Evolutionary conservation across 2,797 vertebrate species (phyloP).

Genomic region (Oryzias sinensis): DNA sequence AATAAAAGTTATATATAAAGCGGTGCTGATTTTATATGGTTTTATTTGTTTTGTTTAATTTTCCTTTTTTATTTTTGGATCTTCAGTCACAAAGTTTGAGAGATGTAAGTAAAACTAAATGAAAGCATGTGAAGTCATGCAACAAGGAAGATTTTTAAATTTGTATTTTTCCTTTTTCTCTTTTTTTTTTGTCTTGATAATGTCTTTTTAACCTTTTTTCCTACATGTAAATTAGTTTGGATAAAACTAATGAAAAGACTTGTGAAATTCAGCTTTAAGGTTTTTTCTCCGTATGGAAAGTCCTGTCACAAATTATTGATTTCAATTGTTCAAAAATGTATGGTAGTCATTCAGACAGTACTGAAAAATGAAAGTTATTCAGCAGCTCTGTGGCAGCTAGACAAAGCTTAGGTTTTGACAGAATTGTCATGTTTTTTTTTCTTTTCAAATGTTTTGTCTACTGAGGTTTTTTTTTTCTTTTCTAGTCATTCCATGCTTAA

Average conservation of each 20-base stretch:
- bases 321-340: slow-evolving; percentile 81
- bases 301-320: slow-evolving; percentile 83
- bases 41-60: slow-evolving; percentile 96
- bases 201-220: slow-evolving; percentile 97
- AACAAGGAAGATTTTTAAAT: slow-evolving; percentile 99
- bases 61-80: slow-evolving; percentile 95
- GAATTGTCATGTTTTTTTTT: slow-evolving; percentile 95
- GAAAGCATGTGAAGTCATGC: slow-evolving; percentile 95
- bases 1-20: slow-evolving; percentile 99
- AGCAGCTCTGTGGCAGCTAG: slow-evolving; percentile 99
- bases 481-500: slow-evolving; percentile 99
- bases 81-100: slow-evolving; percentile 95
- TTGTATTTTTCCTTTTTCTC: slow-evolving; percentile 92
- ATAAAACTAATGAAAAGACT: slow-evolving; percentile 89
- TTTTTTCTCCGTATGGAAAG: slow-evolving; percentile 71
- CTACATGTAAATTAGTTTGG: slow-evolving; percentile 99
- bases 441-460: slow-evolving; percentile 97
- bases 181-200: slow-evolving; percentile 94
- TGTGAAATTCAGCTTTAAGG: slow-evolving; percentile 97
- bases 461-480: slow-evolving; percentile 93
- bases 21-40: slow-evolving; percentile 99
- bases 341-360: slow-evolving; percentile 82
- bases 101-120: slow-evolving; percentile 94
- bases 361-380: slow-evolving; percentile 88
- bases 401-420: slow-evolving; percentile 95